Base-by-base conservation (phyloP, 1,140 invertebrate genomes). In the Tribolium castaneum region DNA sequence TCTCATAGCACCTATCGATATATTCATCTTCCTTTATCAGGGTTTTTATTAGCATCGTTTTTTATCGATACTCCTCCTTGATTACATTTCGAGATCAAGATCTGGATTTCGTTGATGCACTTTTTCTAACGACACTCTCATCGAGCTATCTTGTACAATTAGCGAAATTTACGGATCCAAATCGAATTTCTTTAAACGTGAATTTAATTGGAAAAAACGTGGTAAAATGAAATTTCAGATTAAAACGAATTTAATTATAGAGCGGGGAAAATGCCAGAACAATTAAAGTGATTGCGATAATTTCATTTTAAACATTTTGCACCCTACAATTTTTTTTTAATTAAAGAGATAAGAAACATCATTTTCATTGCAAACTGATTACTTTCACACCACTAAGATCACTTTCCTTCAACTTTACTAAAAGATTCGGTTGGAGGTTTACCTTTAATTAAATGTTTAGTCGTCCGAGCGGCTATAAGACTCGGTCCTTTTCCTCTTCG, bases 1-100 rank as follows among this genome's bases (percentile, higher is more conserved):
- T 78, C 74, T 76, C 34, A 50, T 73, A 72, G 39, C 39, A 79
- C 62, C 79, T 74, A 77, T 34, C 78, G 75, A 81, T 81, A 78
- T 82, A 82, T 83, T 84, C 80, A 83, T 83, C 78, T 76, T 78
- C 74, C 72, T 83, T 82, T 81, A 80, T 83, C 77, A 76, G 70
- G 74, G 77, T 82, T 82, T 82, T 82, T 82, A 80, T 81, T 80
- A 78, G 78, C 51, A 76, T 75, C 78, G 75, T 80, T 80, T 80
- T 78, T 82, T 81, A 80, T 80, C 79, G 76, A 66, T 66, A 59
- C 54, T 51, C 13, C 54, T 51, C 13, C 66, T 78, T 83, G 73
- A 73, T 75, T 75, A 76, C 75, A 73, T 76, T 50, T 78, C 25
- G 25, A 14, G 59, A 35, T 12, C 59, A 35, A 35, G 30, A 25